These are phyloP conservation scores for Phataginus tetradactyla DNA, from an alignment of 2,797 vertebrate species.

Conservation along the genomic window DNA sequence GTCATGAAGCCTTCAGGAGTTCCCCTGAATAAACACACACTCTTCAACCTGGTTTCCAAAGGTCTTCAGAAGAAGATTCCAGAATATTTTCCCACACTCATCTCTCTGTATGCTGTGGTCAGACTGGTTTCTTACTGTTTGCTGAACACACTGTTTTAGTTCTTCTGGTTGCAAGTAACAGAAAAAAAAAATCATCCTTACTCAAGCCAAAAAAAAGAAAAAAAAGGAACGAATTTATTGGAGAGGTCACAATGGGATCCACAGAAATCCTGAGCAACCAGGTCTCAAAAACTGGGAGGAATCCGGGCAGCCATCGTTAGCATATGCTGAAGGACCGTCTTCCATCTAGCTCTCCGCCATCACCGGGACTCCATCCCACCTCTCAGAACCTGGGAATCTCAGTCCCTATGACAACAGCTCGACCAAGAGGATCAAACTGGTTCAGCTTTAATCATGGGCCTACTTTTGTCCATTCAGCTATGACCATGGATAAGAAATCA, in stretches of 20 bases:
- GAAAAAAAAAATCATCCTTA: neutral
- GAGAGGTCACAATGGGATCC: too few relatives aligned
- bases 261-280: neutral
- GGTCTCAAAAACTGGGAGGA: neutral
- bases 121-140: neutral
- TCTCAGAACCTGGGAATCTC: neutral
- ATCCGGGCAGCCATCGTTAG: neutral
- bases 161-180: neutral
- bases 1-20: neutral
- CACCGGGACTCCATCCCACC: fast-evolving
- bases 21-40: neutral
- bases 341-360: neutral
- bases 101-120: fast-evolving
- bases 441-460: neutral
- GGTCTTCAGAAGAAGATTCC: neutral
- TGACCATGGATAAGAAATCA: neutral
- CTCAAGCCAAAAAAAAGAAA: neutral
- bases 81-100: neutral
- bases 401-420: neutral
- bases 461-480: neutral
- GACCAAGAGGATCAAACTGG: neutral
- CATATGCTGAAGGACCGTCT: too few relatives aligned
- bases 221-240: neutral
- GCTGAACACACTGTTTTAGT: neutral
- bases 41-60: neutral